Conservation (phyloP, 2,888 invertebrate genomes). For the Ormyrus nitidulus region DNA sequence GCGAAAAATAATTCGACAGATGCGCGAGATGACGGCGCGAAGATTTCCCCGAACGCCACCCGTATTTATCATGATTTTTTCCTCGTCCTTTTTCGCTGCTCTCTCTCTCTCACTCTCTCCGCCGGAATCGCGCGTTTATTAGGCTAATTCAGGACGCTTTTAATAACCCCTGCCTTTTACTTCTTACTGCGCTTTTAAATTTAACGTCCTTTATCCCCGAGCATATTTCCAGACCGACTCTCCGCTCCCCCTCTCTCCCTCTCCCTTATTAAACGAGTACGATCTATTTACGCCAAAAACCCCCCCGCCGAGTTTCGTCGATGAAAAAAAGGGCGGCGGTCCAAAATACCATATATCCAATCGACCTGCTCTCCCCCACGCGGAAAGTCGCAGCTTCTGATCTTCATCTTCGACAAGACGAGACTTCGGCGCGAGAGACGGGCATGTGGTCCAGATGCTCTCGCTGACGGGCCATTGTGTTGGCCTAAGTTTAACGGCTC, state of each 20-base stretch:
- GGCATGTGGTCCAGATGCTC: slow-evolving; percentile 50
- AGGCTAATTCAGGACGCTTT: not conserved
- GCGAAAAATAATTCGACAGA: slow-evolving; percentile 51
- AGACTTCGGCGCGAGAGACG: not conserved
- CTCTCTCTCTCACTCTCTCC: not conserved
- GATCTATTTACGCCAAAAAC: too few relatives aligned
- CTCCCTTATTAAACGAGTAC: too few relatives aligned
- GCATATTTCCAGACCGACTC: not conserved
- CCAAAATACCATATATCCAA: too few relatives aligned
- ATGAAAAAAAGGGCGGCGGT: too few relatives aligned
- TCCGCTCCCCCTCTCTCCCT: too few relatives aligned
- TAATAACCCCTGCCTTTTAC: not conserved
- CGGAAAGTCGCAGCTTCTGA: too few relatives aligned
- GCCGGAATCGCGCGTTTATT: slow-evolving; percentile 13
- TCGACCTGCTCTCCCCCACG: too few relatives aligned
- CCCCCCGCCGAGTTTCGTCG: too few relatives aligned
- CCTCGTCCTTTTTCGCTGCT: not conserved
- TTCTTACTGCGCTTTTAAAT: not conserved
- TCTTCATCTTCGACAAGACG: not conserved
- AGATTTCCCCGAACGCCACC: slow-evolving; percentile 38
- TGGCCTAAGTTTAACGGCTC: not conserved
- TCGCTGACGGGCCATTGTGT: slow-evolving; percentile 43
- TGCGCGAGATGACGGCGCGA: slow-evolving; percentile 28
- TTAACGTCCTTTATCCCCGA: not conserved
- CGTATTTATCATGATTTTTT: slow-evolving; percentile 25